These are phyloP conservation scores for Colaptes auratus DNA, from an alignment of 2,113 vertebrate genomes.

Conservation along the genomic window DNA sequence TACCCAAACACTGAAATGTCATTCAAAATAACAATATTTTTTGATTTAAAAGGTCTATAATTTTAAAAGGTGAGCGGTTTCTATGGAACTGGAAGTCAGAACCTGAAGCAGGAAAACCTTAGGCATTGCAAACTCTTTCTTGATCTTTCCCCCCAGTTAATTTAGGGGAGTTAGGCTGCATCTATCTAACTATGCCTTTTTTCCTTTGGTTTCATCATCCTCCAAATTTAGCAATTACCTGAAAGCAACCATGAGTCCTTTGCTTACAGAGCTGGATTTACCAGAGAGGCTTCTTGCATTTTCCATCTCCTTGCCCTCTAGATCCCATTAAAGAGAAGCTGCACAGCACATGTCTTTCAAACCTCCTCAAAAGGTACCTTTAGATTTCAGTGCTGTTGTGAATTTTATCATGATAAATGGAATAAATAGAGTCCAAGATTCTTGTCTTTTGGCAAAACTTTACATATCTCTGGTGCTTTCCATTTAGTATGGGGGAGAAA, in stretches of 20 bases:
- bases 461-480: background rate
- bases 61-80: background rate
- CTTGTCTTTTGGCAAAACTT: background rate
- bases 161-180: background rate
- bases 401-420: background rate
- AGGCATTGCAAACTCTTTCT: background rate
- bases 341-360: background rate
- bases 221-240: background rate
- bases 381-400: background rate
- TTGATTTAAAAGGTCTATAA: background rate
- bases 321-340: conserved; percentile 33
- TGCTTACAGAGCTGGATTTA: background rate
- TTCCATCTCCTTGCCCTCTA: background rate
- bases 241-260: background rate
- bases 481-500: background rate
- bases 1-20: background rate
- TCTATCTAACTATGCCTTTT: background rate
- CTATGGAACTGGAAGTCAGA: background rate
- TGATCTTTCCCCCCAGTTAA: background rate
- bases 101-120: background rate
- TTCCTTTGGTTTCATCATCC: background rate
- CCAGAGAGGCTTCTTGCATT: background rate
- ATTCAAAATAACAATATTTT: conserved; percentile 24
- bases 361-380: background rate
- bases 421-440: background rate